Evolutionary conservation across 1,140 invertebrate genomes (phyloP), one percentile per base, ranked within the genome.

Genomic region (Bombus polaris): DNA sequence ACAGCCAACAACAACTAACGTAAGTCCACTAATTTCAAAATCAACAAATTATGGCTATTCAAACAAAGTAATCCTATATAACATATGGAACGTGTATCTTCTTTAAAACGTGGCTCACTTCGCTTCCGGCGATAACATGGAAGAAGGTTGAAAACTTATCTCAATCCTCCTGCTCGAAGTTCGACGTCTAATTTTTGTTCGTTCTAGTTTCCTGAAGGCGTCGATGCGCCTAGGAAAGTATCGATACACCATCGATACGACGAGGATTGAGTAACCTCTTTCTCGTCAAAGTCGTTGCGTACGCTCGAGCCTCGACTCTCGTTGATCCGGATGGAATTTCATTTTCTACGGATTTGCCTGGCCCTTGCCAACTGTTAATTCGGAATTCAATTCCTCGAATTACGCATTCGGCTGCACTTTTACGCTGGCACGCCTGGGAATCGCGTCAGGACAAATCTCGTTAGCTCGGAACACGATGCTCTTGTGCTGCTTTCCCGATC

Each of bases 131-230:
- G 10, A 71, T 5, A 42, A 73, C 6, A 73, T 28, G n/a, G n/a
- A 18, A 25, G 22, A 53, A 28, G 5, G 2, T 8, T 5, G 59
- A 81, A 68, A 83, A 83, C 70, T 78, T 10, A 83, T 83, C 86
- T 77, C 44, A 57, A 35, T 10, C 53, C 71, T 13, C 22, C 62
- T 57, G 74, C 39, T 28, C 74, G 72, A 18, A 75, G 28, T 73
- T 77, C 57, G 47, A 87, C 62, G 47, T 75, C 15, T 74, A 88
- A 88, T 87, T 88, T 87, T 87, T 53, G 37, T 76, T 35, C 39
- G n/a, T 74, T 15, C 73, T 25, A 53, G 4, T 75, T 75, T 62
- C 25, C 32, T 13, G 32, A 44, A 44, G n/a, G 42, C 42, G 42
- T 53, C n/a, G 25, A 12, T 53, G 37, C 13, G 13, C 2, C 12